Evolutionary conservation across 2,888 invertebrate genomes (phyloP).

Genomic region (Thymelicus lineola): DNA sequence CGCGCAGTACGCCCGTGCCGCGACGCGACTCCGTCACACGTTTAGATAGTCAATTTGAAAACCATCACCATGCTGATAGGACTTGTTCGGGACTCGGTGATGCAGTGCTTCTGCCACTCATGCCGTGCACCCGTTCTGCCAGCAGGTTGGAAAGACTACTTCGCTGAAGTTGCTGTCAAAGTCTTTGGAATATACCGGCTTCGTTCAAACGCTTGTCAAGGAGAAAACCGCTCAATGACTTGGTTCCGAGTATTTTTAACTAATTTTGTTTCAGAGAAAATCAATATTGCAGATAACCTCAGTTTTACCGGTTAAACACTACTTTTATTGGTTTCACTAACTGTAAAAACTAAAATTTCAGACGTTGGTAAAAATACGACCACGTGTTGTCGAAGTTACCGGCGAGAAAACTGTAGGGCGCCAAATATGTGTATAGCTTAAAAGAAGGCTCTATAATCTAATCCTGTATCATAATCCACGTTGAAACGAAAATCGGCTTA

Average conservation of each 20-base stretch:
- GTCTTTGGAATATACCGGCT: slow-evolving; percentile 54
- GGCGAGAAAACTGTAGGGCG: no score
- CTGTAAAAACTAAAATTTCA: background rate
- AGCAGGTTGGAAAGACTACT: slow-evolving; percentile 86
- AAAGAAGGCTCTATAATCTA: background rate
- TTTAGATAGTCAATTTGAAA: slow-evolving; percentile 78
- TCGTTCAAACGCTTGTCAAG: slow-evolving; percentile 58
- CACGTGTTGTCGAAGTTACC: background rate
- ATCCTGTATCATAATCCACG: slow-evolving; percentile 15
- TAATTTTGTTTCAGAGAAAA: slow-evolving; percentile 37
- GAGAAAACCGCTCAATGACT: slow-evolving; percentile 63
- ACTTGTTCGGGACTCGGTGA: slow-evolving; percentile 95
- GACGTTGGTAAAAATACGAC: background rate
- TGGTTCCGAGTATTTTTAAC: slow-evolving; percentile 37
- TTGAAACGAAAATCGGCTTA: slow-evolving; percentile 25
- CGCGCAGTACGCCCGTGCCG: slow-evolving; percentile 86
- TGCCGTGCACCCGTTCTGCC: slow-evolving; percentile 93
- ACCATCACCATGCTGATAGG: slow-evolving; percentile 92
- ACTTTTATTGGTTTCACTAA: background rate
- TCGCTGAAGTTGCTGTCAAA: slow-evolving; percentile 45
- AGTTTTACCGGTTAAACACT: background rate
- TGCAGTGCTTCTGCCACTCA: slow-evolving; percentile 97
- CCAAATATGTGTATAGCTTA: no score
- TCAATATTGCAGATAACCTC: background rate
- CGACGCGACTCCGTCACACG: slow-evolving; percentile 78